These are phyloP conservation scores for Protaetia brevitarsis DNA, from an alignment of 1,140 invertebrate species.

Conservation along the genomic window DNA sequence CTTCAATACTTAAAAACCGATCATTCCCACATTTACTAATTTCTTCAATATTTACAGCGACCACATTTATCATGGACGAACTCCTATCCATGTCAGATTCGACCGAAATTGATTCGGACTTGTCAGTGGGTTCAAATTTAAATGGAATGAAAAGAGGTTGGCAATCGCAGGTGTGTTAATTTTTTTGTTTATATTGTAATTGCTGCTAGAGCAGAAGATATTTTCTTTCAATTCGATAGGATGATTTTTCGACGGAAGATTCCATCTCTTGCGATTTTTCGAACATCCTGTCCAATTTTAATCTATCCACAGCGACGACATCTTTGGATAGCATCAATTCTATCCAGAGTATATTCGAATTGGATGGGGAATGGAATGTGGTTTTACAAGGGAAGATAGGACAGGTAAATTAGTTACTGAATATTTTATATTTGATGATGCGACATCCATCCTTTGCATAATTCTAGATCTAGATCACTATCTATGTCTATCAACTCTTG, in stretches of 20 bases:
- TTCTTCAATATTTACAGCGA: slow-evolving; percentile 18
- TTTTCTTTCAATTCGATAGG: slow-evolving; percentile 9
- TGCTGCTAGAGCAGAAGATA: background rate
- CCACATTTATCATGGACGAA: slow-evolving; percentile 24
- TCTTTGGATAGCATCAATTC: slow-evolving; percentile 46
- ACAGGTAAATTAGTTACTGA: slow-evolving; percentile 45
- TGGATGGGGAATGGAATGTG: slow-evolving; percentile 55
- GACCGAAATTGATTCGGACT: slow-evolving; percentile 28
- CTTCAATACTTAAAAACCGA: background rate
- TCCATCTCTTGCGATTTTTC: slow-evolving; percentile 43
- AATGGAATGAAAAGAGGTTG: background rate
- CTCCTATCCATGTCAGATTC: slow-evolving; percentile 21
- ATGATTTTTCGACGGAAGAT: slow-evolving; percentile 28
- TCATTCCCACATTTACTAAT: background rate
- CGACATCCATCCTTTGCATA: background rate
- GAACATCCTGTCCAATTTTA: slow-evolving; percentile 43
- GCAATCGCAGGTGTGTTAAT: background rate
- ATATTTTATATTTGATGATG: slow-evolving; percentile 9
- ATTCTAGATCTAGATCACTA: too few species aligned
- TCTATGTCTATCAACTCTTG: too few species aligned
- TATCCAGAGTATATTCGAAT: slow-evolving; percentile 47
- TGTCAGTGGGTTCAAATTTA: slow-evolving; percentile 27
- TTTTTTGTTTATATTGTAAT: background rate
- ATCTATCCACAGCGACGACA: slow-evolving; percentile 40
- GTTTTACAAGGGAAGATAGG: slow-evolving; percentile 60